Evolutionary conservation across 2,888 invertebrate genomes (phyloP).

Genomic region (Punctoribates punctum): DNA sequence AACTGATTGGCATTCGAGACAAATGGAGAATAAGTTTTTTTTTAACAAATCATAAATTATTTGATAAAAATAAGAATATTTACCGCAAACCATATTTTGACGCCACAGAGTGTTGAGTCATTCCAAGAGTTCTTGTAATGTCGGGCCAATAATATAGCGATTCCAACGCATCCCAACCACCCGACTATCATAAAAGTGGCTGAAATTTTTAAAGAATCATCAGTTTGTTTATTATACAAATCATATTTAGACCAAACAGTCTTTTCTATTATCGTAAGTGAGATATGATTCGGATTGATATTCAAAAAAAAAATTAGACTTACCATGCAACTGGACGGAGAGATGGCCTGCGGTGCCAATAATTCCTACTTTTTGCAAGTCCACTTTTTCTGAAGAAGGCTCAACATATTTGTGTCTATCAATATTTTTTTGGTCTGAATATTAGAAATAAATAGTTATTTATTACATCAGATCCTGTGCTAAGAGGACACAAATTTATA

Average conservation of each 20-base stretch:
- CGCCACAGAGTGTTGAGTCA: constrained; percentile 71
- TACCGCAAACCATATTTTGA: constrained; percentile 91
- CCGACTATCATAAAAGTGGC: constrained; percentile 82
- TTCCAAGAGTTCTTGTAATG: constrained; percentile 89
- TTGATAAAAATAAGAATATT: constrained; percentile 53
- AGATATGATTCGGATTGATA: too few relatives aligned
- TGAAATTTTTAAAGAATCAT: constrained; percentile 25
- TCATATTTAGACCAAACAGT: too few relatives aligned
- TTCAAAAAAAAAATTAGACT: too few relatives aligned
- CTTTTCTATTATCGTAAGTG: too few relatives aligned
- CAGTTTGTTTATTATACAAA: too few relatives aligned
- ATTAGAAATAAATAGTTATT: too few relatives aligned
- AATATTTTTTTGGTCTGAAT: too few relatives aligned
- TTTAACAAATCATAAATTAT: neutral
- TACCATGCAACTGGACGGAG: constrained; percentile 53
- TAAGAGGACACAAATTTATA: too few relatives aligned
- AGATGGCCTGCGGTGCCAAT: neutral
- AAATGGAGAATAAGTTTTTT: neutral
- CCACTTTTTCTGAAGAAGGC: neutral
- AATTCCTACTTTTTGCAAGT: constrained; percentile 30
- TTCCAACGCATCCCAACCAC: constrained; percentile 81
- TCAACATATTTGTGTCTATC: too few relatives aligned
- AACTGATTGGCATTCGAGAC: constrained; percentile 62
- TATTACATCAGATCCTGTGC: too few relatives aligned
- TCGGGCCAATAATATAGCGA: constrained; percentile 79